Conservation (phyloP, 2,113 vertebrate species). For the Pycnonotus jocosus region DNA sequence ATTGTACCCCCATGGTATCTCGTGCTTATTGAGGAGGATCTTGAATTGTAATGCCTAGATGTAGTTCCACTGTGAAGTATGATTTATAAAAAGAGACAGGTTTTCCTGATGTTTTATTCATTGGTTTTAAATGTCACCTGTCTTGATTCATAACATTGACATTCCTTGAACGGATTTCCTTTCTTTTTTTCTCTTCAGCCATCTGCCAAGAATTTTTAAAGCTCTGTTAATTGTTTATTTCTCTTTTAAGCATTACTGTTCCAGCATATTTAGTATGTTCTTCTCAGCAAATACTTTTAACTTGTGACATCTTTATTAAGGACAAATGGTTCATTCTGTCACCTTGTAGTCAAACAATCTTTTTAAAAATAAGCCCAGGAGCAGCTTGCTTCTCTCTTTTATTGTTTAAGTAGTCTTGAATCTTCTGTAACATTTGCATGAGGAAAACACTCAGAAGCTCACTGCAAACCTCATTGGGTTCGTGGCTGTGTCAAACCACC, state of each 20-base stretch:
- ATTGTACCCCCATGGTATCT: neutral
- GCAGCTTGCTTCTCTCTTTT: neutral
- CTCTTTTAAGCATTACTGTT: neutral
- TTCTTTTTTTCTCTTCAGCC: neutral
- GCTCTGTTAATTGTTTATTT: constrained; percentile 22
- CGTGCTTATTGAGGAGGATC: neutral
- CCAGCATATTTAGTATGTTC: neutral
- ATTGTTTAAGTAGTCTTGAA: neutral
- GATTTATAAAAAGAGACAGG: constrained; percentile 8
- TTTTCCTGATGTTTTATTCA: constrained; percentile 52
- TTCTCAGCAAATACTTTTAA: neutral
- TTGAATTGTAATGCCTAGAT: neutral
- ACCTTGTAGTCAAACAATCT: neutral
- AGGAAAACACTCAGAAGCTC: neutral
- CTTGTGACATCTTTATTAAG: constrained; percentile 15
- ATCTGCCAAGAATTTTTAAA: constrained; percentile 42
- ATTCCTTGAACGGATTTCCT: constrained; percentile 26
- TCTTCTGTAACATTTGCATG: neutral
- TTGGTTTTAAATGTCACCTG: constrained; percentile 61
- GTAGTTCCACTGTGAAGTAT: neutral
- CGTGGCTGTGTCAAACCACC: neutral
- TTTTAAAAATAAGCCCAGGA: constrained; percentile 20
- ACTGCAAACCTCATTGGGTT: neutral
- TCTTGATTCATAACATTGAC: constrained; percentile 38
- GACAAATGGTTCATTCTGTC: neutral